Base-by-base conservation (phyloP, 2,797 vertebrate genomes). In the Siniperca undulata region DNA sequence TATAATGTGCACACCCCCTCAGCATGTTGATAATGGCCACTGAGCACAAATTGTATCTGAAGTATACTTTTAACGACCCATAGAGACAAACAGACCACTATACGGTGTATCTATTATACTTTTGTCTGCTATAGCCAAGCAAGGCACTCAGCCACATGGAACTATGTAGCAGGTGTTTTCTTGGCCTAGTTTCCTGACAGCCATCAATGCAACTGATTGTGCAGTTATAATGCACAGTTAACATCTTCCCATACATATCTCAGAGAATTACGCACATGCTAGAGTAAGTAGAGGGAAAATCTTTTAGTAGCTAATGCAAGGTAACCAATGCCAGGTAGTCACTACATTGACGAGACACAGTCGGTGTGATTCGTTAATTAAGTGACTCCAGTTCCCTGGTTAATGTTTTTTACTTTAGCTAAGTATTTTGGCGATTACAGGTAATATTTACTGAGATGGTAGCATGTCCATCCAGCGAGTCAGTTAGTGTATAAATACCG, bases 11-110 rank as follows among this genome's bases (percentile, higher is more conserved):
- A 38, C n/a, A 69, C 7, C 50, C 8, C 11, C 3, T 17, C 50
- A 56, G 42, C 13, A 38, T 65, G 24, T 11, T 74, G 17, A 56
- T 44, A 59, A 71, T 44, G 36, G 16, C 64, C 19, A 44, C 60
- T 79, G 8, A 44, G 30, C 69, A 68, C n/a, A 66, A 59, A 36
- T n/a, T 71, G 14, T 19, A 46, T 78, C 27, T 46, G 6, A 38
- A 74, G 46, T 73, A 17, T 44, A 58, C 66, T 42, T 52, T 60
- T 42, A 24, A 46, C 9, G 19, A 50, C 46, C 61, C 55, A 53
- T 27, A 42, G 40, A n/a, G 20, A 46, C 69, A 72, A 46, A 44
- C 55, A 60, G 70, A 74, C 20, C 36, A 5, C 9, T 19, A 14
- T 5, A 7, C 20, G 44, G 14, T 46, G 7, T 24, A 13, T 58